Percentiles rank a stretch among this genome's conserved stretches.
Conservation (phyloP, 2,888 invertebrate genomes). For the Clanis bilineata region DNA sequence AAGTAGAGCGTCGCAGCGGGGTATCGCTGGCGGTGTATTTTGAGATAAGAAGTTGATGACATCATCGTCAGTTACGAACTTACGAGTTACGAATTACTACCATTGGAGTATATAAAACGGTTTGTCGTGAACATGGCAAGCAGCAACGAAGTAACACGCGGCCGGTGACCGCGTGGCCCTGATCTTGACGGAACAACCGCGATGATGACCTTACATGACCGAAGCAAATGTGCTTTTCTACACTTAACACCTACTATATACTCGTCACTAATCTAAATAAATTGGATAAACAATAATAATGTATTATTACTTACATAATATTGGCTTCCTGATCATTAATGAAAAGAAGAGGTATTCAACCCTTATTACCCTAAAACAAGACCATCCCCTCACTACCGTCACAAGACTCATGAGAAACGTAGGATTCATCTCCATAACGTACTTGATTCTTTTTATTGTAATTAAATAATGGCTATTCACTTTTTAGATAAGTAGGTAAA, state of each 20-base stretch:
- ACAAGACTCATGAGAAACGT: conserved; percentile 7
- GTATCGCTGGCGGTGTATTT: conserved; percentile 36
- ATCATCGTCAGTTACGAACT: conserved; percentile 63
- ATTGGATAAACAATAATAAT: neutral
- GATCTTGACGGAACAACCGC: conserved; percentile 66
- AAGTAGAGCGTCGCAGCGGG: conserved; percentile 42
- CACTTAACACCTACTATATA: neutral
- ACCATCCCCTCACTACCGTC: conserved; percentile 31
- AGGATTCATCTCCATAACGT: conserved; percentile 8
- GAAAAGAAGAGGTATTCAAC: conserved; percentile 35
- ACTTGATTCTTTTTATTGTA: neutral
- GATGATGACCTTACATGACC: conserved; percentile 44
- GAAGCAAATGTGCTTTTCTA: conserved; percentile 21
- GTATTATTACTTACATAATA: conserved; percentile 25
- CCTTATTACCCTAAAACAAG: conserved; percentile 44
- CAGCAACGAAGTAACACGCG: conserved; percentile 49
- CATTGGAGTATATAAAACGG: conserved; percentile 53
- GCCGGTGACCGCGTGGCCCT: conserved; percentile 71
- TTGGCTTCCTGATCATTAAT: conserved; percentile 31
- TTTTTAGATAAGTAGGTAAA: conserved; percentile 30
- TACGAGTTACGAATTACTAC: too few species aligned
- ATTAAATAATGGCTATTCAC: neutral
- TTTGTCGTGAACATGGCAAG: conserved; percentile 53
- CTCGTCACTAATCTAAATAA: conserved; percentile 15
- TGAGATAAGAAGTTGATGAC: conserved; percentile 58